A percentile compares a stretch with the other conserved stretches of the same genome.
These are phyloP conservation scores for Argyresthia albistria DNA, from an alignment of 2,888 invertebrate species.

Conservation along the genomic window DNA sequence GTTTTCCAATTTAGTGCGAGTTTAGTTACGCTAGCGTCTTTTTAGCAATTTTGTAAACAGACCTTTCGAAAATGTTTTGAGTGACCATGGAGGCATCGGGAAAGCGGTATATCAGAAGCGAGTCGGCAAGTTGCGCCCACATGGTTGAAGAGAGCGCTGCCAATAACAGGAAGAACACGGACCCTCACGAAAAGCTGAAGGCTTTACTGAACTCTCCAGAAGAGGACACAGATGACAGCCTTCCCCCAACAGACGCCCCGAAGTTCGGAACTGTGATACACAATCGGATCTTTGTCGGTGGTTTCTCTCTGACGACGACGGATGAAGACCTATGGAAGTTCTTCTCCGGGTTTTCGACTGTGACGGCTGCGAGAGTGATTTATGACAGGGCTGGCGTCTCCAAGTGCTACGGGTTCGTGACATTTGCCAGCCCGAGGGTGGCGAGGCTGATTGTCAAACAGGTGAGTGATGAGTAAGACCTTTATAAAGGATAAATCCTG, in stretches of 20 bases:
- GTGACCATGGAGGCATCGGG: conserved; percentile 48
- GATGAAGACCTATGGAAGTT: conserved; percentile 93
- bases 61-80: conserved; percentile 23
- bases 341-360: conserved; percentile 91
- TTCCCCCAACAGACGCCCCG: conserved; percentile 62
- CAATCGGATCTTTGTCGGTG: conserved; percentile 96
- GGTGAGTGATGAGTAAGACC: conserved; percentile 32
- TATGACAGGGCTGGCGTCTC: conserved; percentile 95
- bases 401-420: conserved; percentile 92
- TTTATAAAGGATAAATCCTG: too few species aligned
- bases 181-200: conserved; percentile 62
- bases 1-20: conserved; percentile 32
- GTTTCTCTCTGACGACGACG: conserved; percentile 93
- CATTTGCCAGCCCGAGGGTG: conserved; percentile 68
- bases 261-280: conserved; percentile 90
- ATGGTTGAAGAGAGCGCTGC: conserved; percentile 59
- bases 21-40: conserved; percentile 13
- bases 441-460: conserved; percentile 66
- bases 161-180: conserved; percentile 47
- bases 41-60: conserved; percentile 51
- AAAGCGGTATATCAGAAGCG: conserved; percentile 61
- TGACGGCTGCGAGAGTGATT: conserved; percentile 95
- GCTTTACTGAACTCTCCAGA: conserved; percentile 58
- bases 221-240: conserved; percentile 54
- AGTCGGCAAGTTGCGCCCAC: conserved; percentile 62